Evolutionary conservation across 2,113 vertebrate species (phyloP).

Genomic region (Neotragus moschatus): DNA sequence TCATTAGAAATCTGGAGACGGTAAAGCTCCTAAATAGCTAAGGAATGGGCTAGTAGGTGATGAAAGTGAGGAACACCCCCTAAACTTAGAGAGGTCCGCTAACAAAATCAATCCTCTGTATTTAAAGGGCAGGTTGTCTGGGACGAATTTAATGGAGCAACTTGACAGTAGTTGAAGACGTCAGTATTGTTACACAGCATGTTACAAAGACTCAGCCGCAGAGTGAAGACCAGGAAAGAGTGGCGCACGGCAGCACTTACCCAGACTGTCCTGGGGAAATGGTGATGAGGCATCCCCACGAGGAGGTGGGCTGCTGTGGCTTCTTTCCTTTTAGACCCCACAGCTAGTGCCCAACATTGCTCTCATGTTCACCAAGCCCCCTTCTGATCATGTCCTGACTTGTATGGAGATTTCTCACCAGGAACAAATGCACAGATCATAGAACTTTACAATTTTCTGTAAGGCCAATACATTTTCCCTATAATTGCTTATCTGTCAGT

Average conservation of each 20-base stretch:
- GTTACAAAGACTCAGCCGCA: not conserved
- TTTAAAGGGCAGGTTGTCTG: not conserved
- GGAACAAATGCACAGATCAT: not conserved
- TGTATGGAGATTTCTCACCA: not conserved
- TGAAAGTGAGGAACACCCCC: not conserved
- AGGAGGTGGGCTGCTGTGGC: not conserved
- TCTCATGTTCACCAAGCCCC: not conserved
- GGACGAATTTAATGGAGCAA: not conserved
- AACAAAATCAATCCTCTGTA: not conserved
- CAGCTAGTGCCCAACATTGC: not conserved
- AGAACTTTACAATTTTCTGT: not conserved
- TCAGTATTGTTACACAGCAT: not conserved
- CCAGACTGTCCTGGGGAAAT: not conserved
- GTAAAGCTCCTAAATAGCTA: not conserved
- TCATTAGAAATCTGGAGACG: not conserved
- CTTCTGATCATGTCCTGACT: not conserved
- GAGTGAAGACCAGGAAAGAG: not conserved
- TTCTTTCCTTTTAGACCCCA: not conserved
- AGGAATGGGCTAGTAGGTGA: not conserved
- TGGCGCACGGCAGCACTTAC: accelerated
- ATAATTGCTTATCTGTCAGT: not conserved
- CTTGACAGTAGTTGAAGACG: not conserved
- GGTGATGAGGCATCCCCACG: accelerated
- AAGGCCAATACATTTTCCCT: not conserved
- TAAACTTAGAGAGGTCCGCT: not conserved